A percentile compares a stretch with the other conserved stretches of the same genome.
Evolutionary conservation across 2,113 vertebrate species (phyloP).

Genomic region (Psophia crepitans): DNA sequence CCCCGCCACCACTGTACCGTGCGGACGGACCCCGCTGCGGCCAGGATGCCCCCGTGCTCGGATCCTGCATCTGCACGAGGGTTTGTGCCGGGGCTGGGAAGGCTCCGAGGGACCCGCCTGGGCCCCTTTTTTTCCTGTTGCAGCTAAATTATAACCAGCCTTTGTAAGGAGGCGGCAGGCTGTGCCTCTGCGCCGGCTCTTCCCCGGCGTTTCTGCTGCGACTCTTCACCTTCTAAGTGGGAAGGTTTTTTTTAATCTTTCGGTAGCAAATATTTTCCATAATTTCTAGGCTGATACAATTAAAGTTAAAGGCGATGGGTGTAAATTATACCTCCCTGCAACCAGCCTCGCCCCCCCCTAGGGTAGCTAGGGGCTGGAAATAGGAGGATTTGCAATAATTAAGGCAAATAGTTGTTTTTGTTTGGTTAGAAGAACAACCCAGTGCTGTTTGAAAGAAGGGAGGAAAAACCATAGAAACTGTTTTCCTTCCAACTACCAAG

Average conservation of each 20-base stretch:
- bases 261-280: background rate
- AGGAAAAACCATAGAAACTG: background rate
- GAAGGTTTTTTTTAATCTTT: background rate
- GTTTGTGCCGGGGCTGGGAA: background rate
- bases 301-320: background rate
- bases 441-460: background rate
- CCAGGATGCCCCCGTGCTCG: rapidly evolving
- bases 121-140: background rate
- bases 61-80: background rate
- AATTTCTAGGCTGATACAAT: background rate
- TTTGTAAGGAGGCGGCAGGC: background rate
- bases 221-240: background rate
- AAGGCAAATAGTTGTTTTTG: slow-evolving; percentile 33
- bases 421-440: background rate
- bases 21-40: background rate
- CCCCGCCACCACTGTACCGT: rapidly evolving
- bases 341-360: background rate
- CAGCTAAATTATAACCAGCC: background rate
- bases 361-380: slow-evolving; percentile 18
- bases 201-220: rapidly evolving
- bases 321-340: slow-evolving; percentile 25
- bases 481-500: background rate
- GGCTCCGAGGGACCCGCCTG: background rate
- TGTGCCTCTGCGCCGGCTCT: rapidly evolving
- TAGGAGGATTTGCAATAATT: background rate